phyloP scores from a whole-genome alignment of 2,113 vertebrate species.

The Spea multiplicata region DNA sequence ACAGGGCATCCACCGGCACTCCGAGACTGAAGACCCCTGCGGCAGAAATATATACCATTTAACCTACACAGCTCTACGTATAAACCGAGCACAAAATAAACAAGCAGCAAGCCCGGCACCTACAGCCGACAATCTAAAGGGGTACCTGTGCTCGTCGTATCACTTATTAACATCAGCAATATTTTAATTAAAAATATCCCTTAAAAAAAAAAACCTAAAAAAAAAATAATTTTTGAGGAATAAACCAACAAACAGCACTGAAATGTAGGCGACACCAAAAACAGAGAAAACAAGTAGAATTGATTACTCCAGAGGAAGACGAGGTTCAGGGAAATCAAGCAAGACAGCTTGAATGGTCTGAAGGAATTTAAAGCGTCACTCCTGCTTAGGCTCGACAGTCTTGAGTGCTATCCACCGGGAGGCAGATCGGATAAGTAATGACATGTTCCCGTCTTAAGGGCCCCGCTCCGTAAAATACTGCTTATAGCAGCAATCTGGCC shows the following conservation, averaged over 20 bases:
- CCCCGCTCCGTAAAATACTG: constrained; percentile 56
- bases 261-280: constrained; percentile 51
- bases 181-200: not conserved
- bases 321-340: constrained; percentile 62
- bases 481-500: constrained; percentile 59
- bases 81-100: too few relatives aligned
- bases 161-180: not conserved
- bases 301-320: constrained; percentile 61
- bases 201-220: not conserved
- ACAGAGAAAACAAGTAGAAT: constrained; percentile 57
- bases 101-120: too few relatives aligned
- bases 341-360: constrained; percentile 61
- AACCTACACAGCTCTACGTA: too few relatives aligned
- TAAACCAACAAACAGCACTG: not conserved
- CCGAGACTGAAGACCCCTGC: constrained; percentile 92
- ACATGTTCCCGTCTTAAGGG: constrained; percentile 58
- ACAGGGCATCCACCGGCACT: constrained; percentile 93
- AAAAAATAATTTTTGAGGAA: not conserved
- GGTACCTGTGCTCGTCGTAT: too few relatives aligned
- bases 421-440: constrained; percentile 52
- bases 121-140: too few relatives aligned
- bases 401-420: constrained; percentile 53
- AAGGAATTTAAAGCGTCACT: constrained; percentile 63
- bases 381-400: constrained; percentile 60
- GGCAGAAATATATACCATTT: not conserved